Evolutionary conservation across 2,797 vertebrate genomes (phyloP), one percentile per base, ranked within the genome.

Genomic region (Scleropages formosus): DNA sequence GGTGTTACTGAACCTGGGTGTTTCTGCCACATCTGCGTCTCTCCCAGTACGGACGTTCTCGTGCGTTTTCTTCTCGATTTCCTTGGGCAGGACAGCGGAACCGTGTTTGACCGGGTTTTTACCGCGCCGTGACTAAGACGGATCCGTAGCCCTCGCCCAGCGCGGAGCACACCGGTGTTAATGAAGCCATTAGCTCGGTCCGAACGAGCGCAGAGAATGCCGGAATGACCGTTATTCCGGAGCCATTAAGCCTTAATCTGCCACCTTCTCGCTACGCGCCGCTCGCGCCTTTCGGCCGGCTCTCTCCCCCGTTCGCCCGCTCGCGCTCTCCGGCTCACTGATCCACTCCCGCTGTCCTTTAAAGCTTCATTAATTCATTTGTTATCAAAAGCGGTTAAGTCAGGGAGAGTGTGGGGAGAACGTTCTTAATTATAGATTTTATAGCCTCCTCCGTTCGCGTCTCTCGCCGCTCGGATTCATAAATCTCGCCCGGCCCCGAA

Each of bases 291-390:
- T 86, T 82, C 90, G 85, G 87, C 89, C 85, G 88, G 87, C 89
- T 51, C 76, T 75, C 72, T 78, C 67, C 68, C 73, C 81, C 83
- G 77, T 68, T 64, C 88, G 88, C 89, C 90, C 89, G 89, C 90
- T 89, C 88, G 86, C 86, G 89, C 87, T 86, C 88, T 85, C 89
- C 86, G 91, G 91, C 85, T 89, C 90, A 88, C 90, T 84, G 89
- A 91, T 90, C 88, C 91, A 88, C 92, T 88, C 82, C 87, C 87
- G 89, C 88, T 90, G 89, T 93, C 90, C 91, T 93, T 94, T 93
- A 92, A 91, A 94, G 89, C 92, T 92, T 91, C 85, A 90, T 94
- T 95, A 95, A 95, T 95, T 95, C 92, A 94, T 95, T 95, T 95
- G 94, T 94, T 94, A 94, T 94, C 92, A 87, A 87, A 90, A 88